A percentile compares a stretch with the other conserved stretches of the same genome.
Evolutionary conservation across 2,888 invertebrate species (phyloP).

Genomic region (Kuschelorhynchus macadamiae): DNA sequence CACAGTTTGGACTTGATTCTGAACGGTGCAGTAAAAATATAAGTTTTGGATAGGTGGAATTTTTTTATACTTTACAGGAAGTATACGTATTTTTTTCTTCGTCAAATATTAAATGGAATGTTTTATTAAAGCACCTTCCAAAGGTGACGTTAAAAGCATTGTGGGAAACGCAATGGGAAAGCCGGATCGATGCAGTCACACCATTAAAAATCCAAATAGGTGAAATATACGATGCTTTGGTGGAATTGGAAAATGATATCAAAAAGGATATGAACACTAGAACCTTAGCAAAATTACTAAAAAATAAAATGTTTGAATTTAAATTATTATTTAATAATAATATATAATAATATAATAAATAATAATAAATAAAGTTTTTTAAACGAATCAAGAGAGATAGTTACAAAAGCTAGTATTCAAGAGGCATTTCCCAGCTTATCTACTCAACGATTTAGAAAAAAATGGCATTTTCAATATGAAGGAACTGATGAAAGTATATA

Average conservation of each 20-base stretch:
- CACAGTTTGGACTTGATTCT: slow-evolving; percentile 7
- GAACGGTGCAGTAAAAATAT: slow-evolving; percentile 25
- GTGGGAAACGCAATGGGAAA: slow-evolving; percentile 27
- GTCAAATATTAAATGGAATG: too few species aligned
- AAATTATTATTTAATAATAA: slow-evolving; percentile 14
- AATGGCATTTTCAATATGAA: too few species aligned
- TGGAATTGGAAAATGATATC: too few species aligned
- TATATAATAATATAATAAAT: slow-evolving; percentile 4
- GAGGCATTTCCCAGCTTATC: not conserved
- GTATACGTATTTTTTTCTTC: slow-evolving; percentile 3
- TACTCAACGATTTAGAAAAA: not conserved
- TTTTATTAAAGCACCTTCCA: too few species aligned
- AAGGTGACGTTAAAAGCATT: slow-evolving; percentile 36
- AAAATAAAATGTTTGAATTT: not conserved
- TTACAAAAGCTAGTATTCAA: not conserved
- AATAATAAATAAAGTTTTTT: not conserved
- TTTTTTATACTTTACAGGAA: slow-evolving; percentile 32
- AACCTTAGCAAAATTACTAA: not conserved
- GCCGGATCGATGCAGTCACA: slow-evolving; percentile 6
- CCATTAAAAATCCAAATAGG: slow-evolving; percentile 4
- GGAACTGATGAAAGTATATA: too few species aligned
- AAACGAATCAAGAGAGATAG: not conserved
- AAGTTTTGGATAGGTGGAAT: slow-evolving; percentile 24
- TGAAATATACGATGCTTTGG: too few species aligned
- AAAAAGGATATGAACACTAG: not conserved